Evolutionary conservation across 2,888 invertebrate species (phyloP).

Genomic region (Hydriomena furcata): DNA sequence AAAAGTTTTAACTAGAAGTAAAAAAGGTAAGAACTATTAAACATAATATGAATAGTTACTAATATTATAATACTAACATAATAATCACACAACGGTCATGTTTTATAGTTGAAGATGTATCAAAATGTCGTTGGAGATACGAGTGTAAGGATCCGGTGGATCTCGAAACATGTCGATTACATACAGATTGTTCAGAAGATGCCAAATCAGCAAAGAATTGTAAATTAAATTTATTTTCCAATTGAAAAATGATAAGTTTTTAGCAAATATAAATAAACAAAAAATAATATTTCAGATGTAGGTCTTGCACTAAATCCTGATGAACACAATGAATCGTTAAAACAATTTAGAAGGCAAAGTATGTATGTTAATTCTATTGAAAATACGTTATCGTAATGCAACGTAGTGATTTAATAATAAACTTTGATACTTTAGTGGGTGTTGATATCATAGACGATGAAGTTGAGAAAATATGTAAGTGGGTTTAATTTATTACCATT

Average conservation of each 20-base stretch:
- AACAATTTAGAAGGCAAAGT: constrained; percentile 52
- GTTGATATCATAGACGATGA: constrained; percentile 57
- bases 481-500: constrained; percentile 15
- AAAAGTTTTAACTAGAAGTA: background rate
- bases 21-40: background rate
- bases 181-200: constrained; percentile 39
- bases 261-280: background rate
- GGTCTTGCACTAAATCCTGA: constrained; percentile 29
- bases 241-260: no score
- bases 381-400: background rate
- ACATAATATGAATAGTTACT: no score
- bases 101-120: constrained; percentile 10
- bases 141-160: constrained; percentile 42
- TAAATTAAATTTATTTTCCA: constrained; percentile 7
- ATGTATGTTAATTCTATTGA: constrained; percentile 35
- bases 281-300: constrained; percentile 7
- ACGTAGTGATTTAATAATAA: background rate
- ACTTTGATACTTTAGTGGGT: constrained; percentile 44
- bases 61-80: no score
- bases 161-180: constrained; percentile 54
- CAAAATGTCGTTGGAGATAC: constrained; percentile 57
- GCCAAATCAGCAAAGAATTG: constrained; percentile 17
- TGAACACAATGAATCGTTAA: constrained; percentile 32
- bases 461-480: constrained; percentile 68
- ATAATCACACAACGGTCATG: background rate